phyloP scores from a whole-genome alignment of 2,888 invertebrate species.

The Apamea crenata region DNA sequence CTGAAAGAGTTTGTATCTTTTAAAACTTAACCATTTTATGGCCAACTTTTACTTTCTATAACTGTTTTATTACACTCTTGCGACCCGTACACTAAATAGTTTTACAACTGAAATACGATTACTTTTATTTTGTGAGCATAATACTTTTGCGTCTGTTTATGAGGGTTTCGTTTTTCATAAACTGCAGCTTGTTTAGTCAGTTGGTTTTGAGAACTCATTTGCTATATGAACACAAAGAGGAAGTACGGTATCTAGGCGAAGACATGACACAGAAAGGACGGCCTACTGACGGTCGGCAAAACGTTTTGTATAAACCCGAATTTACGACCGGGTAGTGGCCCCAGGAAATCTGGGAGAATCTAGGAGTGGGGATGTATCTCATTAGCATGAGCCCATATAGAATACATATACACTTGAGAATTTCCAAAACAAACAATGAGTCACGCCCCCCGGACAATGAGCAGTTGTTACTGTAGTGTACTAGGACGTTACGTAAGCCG shows the following conservation, averaged over 20 bases:
- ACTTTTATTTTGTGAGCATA: constrained; percentile 41
- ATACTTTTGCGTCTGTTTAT: constrained; percentile 25
- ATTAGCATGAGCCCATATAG: constrained; percentile 14
- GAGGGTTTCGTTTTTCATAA: constrained; percentile 41
- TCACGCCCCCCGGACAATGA: constrained; percentile 63
- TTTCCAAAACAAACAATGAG: constrained; percentile 68
- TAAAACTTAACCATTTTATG: constrained; percentile 65
- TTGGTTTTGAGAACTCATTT: constrained; percentile 26
- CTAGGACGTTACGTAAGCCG: constrained; percentile 73
- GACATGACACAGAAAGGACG: constrained; percentile 11
- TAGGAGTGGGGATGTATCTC: constrained; percentile 6
- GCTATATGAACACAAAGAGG: not conserved
- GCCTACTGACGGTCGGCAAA: not conserved
- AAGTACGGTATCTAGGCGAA: constrained; percentile 1
- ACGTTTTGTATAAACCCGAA: not conserved
- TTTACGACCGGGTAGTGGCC: not conserved
- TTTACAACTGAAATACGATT: constrained; percentile 51
- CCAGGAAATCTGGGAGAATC: not conserved
- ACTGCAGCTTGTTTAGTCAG: constrained; percentile 9
- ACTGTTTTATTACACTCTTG: constrained; percentile 63
- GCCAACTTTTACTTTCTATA: constrained; percentile 74
- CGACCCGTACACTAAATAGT: constrained; percentile 45
- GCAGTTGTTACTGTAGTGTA: constrained; percentile 59
- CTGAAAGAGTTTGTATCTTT: constrained; percentile 60
- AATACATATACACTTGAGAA: constrained; percentile 45